Conservation (phyloP, 1,140 invertebrate genomes). For the Batillaria attramentaria region DNA sequence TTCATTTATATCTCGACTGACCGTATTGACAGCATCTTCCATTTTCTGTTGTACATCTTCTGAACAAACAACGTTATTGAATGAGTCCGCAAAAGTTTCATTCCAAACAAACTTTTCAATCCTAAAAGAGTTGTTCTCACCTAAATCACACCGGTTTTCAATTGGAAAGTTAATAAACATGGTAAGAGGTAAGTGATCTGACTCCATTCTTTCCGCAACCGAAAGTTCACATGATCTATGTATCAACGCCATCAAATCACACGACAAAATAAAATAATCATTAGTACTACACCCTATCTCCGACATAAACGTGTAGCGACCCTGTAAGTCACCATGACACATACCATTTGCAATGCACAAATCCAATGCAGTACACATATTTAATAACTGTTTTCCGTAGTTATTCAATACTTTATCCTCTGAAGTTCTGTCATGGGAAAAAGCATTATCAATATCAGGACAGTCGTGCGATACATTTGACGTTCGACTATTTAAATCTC, state of each 20-base stretch:
- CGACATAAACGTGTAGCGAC: neutral
- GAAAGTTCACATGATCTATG: neutral
- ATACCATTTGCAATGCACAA: neutral
- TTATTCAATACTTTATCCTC: neutral
- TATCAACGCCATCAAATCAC: neutral
- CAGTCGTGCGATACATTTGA: neutral
- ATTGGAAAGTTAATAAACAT: neutral
- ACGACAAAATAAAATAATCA: neutral
- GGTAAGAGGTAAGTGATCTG: neutral
- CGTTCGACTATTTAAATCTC: neutral
- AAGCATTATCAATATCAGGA: neutral
- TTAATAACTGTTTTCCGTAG: neutral
- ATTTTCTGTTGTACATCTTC: too few species aligned
- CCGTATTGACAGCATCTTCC: neutral
- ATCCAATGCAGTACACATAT: constrained; percentile 4
- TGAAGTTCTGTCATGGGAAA: neutral
- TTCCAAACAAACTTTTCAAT: neutral
- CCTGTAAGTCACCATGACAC: constrained; percentile 1
- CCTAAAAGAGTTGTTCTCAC: neutral
- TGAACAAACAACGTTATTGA: too few species aligned
- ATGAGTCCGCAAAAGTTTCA: neutral
- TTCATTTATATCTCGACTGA: neutral
- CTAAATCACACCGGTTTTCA: neutral
- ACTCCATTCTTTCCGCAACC: neutral
- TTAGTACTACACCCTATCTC: neutral